Conservation (phyloP, 1,140 invertebrate genomes). For the Bicyclus anynana region DNA sequence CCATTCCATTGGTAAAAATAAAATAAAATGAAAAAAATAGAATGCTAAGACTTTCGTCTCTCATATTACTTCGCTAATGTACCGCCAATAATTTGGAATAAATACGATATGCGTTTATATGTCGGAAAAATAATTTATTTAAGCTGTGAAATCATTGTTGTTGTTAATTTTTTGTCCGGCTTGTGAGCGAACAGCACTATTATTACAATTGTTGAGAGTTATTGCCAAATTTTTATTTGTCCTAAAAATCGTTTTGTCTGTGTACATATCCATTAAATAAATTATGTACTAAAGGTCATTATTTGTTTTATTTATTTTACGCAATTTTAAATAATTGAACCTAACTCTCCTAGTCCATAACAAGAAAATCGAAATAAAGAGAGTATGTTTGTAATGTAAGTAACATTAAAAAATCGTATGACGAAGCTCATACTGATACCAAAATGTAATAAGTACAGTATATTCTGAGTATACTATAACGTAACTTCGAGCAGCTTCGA, state of each 20-base stretch:
- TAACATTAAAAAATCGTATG: too few relatives aligned
- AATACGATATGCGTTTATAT: conserved; percentile 34
- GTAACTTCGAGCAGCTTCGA: too few relatives aligned
- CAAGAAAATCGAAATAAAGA: too few relatives aligned
- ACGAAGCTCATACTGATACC: too few relatives aligned
- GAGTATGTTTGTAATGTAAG: too few relatives aligned
- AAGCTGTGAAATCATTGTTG: conserved; percentile 57
- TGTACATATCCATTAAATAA: conserved; percentile 76
- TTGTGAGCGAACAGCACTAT: conserved; percentile 59
- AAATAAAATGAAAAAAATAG: too few relatives aligned
- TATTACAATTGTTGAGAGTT: conserved; percentile 71
- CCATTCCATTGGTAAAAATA: too few relatives aligned
- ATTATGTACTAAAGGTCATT: conserved; percentile 67
- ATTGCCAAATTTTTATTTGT: conserved; percentile 73
- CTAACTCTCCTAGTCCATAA: too few relatives aligned
- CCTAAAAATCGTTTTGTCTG: conserved; percentile 62
- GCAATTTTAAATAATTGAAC: not conserved
- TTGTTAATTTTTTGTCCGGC: conserved; percentile 66
- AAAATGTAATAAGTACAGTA: too few relatives aligned
- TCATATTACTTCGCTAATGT: conserved; percentile 2
- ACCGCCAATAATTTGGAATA: conserved; percentile 25
- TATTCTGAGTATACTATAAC: too few relatives aligned
- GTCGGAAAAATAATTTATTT: conserved; percentile 51
- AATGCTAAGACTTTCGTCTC: too few relatives aligned
- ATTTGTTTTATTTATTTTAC: conserved; percentile 31